Base-by-base conservation (phyloP, 23 tunicate genomes). In the Phallusia fumigata region DNA sequence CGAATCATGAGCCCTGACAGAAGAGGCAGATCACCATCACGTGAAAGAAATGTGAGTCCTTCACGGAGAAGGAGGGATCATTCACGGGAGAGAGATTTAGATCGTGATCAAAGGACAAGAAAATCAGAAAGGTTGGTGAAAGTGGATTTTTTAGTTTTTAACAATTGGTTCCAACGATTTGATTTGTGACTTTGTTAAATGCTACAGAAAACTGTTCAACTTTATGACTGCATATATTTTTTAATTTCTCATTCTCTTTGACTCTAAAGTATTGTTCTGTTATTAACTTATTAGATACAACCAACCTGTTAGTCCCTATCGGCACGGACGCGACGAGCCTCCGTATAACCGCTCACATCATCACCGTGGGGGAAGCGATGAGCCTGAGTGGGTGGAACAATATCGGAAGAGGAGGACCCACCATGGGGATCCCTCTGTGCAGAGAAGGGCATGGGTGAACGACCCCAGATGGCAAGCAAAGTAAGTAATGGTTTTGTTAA, bases 311-410 rank as follows among this genome's bases (percentile, higher is more conserved):
- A 86, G 90, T 52, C 90, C 90, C 0, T 73, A 86, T 34, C 80
- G 53, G 53, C 76, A 74, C 16, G 80, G 80, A 15, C 35, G 47
- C 10, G 83, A 85, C 35, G 87, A 84, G 32, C 69, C 80, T 35
- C 78, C 88, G 0, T 85, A 85, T 36, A 65, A 19, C 0, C 22
- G 75, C 0, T 86, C 89, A 19, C 75, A 80, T 32, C 51, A 80
- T 33, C 86, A 30, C 13, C 86, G 74, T 24, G 77, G 79, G 0
- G 34, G 58, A 0, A 32, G 74, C 64, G 90, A 80, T 33, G 97
- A 92, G 69, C 97, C 97, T 18, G 97, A 92, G 32, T 92, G 97
- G 97, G 97, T 92, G 74, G 97, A 81, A 74, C 85, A 92, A 80
- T 87, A 77, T 47, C 81, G 97, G 30, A 85, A 75, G 81, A 85